Percentiles rank a stretch among this genome's conserved stretches.
These are phyloP conservation scores for Chinchilla lanigera DNA, from an alignment of 2,113 vertebrate species.

Conservation along the genomic window DNA sequence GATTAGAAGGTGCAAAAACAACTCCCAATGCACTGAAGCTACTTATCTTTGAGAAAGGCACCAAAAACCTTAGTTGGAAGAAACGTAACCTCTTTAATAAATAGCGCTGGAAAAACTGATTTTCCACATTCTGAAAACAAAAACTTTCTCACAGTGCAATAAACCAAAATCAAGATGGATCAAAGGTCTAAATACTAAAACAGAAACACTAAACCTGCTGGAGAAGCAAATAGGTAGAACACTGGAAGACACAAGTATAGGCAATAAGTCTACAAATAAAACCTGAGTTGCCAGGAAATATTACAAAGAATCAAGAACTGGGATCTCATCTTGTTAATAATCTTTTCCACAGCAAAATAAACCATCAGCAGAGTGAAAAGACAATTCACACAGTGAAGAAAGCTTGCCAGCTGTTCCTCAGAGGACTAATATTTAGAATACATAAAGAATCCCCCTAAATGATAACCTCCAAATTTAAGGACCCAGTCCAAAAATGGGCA, in stretches of 20 bases:
- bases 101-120: background rate
- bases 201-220: background rate
- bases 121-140: background rate
- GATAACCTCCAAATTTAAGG: background rate
- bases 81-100: background rate
- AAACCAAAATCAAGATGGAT: background rate
- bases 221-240: background rate
- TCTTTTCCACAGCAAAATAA: background rate
- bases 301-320: background rate
- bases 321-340: background rate
- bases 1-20: background rate
- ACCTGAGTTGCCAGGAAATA: background rate
- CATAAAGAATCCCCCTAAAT: background rate
- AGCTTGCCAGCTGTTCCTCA: background rate
- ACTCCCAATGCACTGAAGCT: background rate
- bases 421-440: too few species aligned
- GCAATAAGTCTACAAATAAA: background rate
- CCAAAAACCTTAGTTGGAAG: background rate
- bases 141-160: background rate
- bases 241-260: background rate
- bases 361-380: background rate
- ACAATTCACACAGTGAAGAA: background rate
- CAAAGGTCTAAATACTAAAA: background rate
- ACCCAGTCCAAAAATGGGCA: background rate
- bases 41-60: background rate